phyloP scores from a whole-genome alignment of 2,113 vertebrate genomes.

The Pseudolaguvia tuberculata region DNA sequence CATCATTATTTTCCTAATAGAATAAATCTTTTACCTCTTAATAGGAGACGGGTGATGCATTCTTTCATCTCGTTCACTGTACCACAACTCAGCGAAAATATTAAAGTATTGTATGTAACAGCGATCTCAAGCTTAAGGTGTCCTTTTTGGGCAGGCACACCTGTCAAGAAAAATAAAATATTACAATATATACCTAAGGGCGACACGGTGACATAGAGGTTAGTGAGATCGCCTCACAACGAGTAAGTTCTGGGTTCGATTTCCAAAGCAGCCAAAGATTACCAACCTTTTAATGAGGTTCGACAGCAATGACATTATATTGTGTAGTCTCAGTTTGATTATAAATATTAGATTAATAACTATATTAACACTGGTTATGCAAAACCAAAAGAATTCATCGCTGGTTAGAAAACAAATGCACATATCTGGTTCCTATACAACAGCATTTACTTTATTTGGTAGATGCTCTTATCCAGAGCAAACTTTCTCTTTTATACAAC shows the following conservation, averaged over 20 bases:
- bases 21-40: slow-evolving; percentile 57
- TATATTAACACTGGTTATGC: background rate
- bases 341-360: no score
- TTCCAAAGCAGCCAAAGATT: no score
- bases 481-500: no score
- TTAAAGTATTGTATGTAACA: slow-evolving; percentile 62
- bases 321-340: no score
- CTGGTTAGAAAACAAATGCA: background rate
- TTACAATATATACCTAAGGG: background rate
- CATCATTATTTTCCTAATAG: background rate
- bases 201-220: no score
- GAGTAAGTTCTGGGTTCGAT: no score
- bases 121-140: slow-evolving; percentile 61
- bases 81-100: slow-evolving; percentile 54
- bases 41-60: slow-evolving; percentile 51
- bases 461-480: no score
- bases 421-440: background rate
- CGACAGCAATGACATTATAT: background rate
- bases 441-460: no score
- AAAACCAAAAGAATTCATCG: no score
- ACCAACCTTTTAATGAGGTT: no score
- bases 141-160: slow-evolving; percentile 56
- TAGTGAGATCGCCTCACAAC: no score
- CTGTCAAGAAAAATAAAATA: slow-evolving; percentile 45
- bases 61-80: slow-evolving; percentile 53